Base-by-base conservation (phyloP, 1,140 invertebrate genomes). In the Drosophila trapezifrons region DNA sequence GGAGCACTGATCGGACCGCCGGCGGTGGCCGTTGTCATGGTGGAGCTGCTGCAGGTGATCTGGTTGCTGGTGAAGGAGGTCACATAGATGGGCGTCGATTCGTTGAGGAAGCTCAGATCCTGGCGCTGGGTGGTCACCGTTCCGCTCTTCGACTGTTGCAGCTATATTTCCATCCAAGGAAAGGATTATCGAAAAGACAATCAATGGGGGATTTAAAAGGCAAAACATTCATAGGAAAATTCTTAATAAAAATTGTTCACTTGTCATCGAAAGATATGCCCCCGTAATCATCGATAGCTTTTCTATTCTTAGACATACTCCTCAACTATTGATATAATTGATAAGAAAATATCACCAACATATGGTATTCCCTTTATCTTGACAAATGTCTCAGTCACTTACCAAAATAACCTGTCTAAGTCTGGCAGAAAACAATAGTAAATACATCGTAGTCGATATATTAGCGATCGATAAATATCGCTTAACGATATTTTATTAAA, bases 21-120 rank as follows among this genome's bases (percentile, higher is more conserved):
- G 12, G 92, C 93, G 79, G 92, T 92, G 85, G 91, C 92, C 60
- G 93, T 92, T 91, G 90, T 94, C 78, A 92, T 94, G 17, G 93
- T 94, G 86, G 92, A 94, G 89, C 91, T 94, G 70, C 93, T 92
- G 71, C 93, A 93, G 35, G 90, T 91, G 25, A 93, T 92, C 78
- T 95, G 94, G 81, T 94, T 94, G 79, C 94, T 94, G 80, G 94
- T 94, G 67, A 95, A 94, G 57, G 95, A 96, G 54, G 96, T 96
- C 62, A 96, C 96, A 93, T 96, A 97, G 64, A 97, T 96, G 22
- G 96, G 95, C 35, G 95, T 95, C 7, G 91, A 82, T 25, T 92
- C 91, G 27, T 90, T 92, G 6, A 92, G 78, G 76, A 92, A 92
- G 69, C 91, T 92, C 12, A 92, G 92, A 70, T 96, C 95, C 90